Conservation (phyloP, 2,888 invertebrate species). For the Atherix ibis region DNA sequence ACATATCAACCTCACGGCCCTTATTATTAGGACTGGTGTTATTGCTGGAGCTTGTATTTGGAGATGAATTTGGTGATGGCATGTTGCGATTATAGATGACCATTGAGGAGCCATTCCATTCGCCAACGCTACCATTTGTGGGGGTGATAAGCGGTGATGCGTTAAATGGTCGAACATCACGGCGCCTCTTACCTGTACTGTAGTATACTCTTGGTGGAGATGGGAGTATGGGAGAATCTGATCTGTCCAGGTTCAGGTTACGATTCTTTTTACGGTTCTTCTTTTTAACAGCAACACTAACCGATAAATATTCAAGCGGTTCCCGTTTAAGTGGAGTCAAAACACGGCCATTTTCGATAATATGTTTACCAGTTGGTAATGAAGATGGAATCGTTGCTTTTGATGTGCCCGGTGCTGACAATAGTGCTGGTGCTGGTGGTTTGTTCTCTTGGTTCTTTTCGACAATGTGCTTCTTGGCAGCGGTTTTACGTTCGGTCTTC, state of each 20-base stretch:
- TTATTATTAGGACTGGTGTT: neutral
- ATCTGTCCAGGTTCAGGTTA: slow-evolving; percentile 39
- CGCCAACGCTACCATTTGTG: slow-evolving; percentile 12
- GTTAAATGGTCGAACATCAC: slow-evolving; percentile 42
- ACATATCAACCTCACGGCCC: slow-evolving; percentile 20
- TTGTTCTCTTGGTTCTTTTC: slow-evolving; percentile 30
- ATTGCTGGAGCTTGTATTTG: slow-evolving; percentile 34
- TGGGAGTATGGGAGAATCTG: slow-evolving; percentile 53
- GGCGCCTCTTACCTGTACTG: slow-evolving; percentile 37
- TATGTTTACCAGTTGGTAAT: slow-evolving; percentile 16
- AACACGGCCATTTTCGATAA: slow-evolving; percentile 33
- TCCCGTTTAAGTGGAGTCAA: slow-evolving; percentile 53
- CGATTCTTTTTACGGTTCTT: slow-evolving; percentile 52
- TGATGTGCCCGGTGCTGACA: slow-evolving; percentile 6
- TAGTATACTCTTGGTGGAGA: slow-evolving; percentile 49
- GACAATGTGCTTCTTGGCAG: slow-evolving; percentile 25
- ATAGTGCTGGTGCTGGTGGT: slow-evolving; percentile 14
- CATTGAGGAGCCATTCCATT: slow-evolving; percentile 57
- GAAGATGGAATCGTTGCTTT: slow-evolving; percentile 5
- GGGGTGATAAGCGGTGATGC: slow-evolving; percentile 10
- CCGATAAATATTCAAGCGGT: slow-evolving; percentile 57
- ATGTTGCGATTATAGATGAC: slow-evolving; percentile 46
- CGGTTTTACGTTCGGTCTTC: slow-evolving; percentile 38
- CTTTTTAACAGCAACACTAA: slow-evolving; percentile 49
- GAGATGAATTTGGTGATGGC: slow-evolving; percentile 43